Percentiles rank a stretch among this genome's conserved stretches.
Evolutionary conservation across 2,797 vertebrate genomes (phyloP).

Genomic region (Loriculus beryllinus): DNA sequence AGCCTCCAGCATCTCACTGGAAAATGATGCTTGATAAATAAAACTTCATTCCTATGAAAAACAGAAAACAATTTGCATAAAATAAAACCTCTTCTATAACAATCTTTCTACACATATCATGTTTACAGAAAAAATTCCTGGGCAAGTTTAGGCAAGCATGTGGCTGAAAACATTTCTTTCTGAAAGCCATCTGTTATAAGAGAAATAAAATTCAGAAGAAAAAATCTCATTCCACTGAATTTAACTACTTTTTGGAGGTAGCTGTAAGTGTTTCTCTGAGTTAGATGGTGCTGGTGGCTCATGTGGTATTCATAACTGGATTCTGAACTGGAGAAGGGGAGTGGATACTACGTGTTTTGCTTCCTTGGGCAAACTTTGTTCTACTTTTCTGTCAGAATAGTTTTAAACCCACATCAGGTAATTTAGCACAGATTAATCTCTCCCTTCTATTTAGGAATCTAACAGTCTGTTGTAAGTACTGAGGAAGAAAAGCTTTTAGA

Average conservation of each 20-base stretch:
- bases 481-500: conserved; percentile 60
- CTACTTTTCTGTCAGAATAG: conserved; percentile 65
- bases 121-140: background rate
- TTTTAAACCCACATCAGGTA: conserved; percentile 62
- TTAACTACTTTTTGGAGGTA: conserved; percentile 37
- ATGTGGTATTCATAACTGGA: conserved; percentile 37
- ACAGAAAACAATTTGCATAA: conserved; percentile 1
- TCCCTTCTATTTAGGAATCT: conserved; percentile 33
- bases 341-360: conserved; percentile 33
- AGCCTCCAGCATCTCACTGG: background rate
- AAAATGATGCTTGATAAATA: background rate
- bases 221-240: conserved; percentile 34
- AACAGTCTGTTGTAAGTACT: conserved; percentile 47
- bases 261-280: conserved; percentile 27
- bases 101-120: background rate
- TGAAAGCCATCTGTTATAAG: conserved; percentile 47
- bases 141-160: conserved; percentile 21
- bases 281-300: conserved; percentile 26
- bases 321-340: background rate
- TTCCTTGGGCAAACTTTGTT: conserved; percentile 68
- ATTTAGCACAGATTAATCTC: conserved; percentile 68
- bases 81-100: background rate
- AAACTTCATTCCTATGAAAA: background rate
- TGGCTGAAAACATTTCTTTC: conserved; percentile 37
- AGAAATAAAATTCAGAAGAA: conserved; percentile 33